Evolutionary conservation across 1,140 invertebrate species (phyloP).

Genomic region (Colletes latitarsis): DNA sequence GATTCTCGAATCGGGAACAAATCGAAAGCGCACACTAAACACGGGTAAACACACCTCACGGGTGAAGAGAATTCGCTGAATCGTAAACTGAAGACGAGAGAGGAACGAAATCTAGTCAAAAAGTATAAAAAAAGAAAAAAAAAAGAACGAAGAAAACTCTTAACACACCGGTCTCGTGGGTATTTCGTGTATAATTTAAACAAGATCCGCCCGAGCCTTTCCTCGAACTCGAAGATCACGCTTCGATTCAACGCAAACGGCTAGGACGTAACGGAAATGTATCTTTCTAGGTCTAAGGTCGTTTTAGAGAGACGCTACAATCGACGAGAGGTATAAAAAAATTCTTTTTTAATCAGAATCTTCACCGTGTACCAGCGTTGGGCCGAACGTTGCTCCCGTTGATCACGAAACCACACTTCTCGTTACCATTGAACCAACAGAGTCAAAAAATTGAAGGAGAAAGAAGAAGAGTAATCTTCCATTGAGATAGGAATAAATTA

Average conservation of each 20-base stretch:
- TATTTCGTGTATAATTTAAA: slow-evolving; percentile 25
- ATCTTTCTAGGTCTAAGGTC: not conserved
- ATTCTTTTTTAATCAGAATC: too few relatives aligned
- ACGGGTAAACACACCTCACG: slow-evolving; percentile 24
- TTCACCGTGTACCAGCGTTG: too few relatives aligned
- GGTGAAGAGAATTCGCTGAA: slow-evolving; percentile 3
- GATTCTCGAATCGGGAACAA: slow-evolving; percentile 46
- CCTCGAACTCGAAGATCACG: slow-evolving; percentile 2
- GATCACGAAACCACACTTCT: too few relatives aligned
- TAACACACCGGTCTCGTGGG: slow-evolving; percentile 25
- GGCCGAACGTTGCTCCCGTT: too few relatives aligned
- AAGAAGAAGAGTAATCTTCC: too few relatives aligned
- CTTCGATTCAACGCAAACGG: slow-evolving; percentile 31
- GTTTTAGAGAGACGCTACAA: not conserved
- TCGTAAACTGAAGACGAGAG: not conserved
- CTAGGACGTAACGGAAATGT: not conserved
- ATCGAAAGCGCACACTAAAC: slow-evolving; percentile 50
- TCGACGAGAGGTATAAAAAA: not conserved
- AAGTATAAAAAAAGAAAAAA: not conserved
- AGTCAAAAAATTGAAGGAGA: too few relatives aligned
- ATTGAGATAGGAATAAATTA: too few relatives aligned
- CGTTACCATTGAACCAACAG: too few relatives aligned
- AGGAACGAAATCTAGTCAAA: slow-evolving; percentile 54
- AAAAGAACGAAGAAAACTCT: not conserved
- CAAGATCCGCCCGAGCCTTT: slow-evolving; percentile 19